Evolutionary conservation across 2,888 invertebrate genomes (phyloP).

Genomic region (Himalopsyche tibetana): DNA sequence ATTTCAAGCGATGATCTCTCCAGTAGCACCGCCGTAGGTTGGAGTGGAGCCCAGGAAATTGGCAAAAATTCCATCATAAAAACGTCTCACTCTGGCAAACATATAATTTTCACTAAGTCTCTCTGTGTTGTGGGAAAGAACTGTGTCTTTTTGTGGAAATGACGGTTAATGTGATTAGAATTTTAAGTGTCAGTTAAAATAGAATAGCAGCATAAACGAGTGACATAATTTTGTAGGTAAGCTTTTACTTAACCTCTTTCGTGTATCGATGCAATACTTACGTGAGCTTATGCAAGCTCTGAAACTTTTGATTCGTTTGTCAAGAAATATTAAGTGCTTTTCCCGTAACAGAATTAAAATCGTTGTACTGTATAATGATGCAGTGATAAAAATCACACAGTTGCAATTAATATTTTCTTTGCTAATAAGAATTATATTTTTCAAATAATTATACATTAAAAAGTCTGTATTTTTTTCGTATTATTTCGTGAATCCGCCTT

Average conservation of each 20-base stretch:
- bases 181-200: not conserved
- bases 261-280: not conserved
- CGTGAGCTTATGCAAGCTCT: no score
- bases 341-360: no score
- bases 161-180: conserved; percentile 13
- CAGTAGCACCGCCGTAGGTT: conserved; percentile 24
- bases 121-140: not conserved
- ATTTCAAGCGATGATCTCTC: conserved; percentile 26
- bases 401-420: no score
- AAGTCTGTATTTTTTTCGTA: no score
- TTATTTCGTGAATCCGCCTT: no score
- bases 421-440: no score
- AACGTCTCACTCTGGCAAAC: not conserved
- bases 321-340: no score
- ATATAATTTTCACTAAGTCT: not conserved
- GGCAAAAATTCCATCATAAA: conserved; percentile 26
- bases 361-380: no score
- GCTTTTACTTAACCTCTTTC: not conserved
- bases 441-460: no score
- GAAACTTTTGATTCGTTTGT: no score
- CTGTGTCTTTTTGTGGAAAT: not conserved
- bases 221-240: not conserved
- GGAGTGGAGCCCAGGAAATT: conserved; percentile 27
- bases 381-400: no score
- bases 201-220: not conserved